Percentiles rank a stretch among this genome's conserved stretches.
phyloP scores from a whole-genome alignment of 1,140 invertebrate species.

The Daktulosphaira vitifoliae region DNA sequence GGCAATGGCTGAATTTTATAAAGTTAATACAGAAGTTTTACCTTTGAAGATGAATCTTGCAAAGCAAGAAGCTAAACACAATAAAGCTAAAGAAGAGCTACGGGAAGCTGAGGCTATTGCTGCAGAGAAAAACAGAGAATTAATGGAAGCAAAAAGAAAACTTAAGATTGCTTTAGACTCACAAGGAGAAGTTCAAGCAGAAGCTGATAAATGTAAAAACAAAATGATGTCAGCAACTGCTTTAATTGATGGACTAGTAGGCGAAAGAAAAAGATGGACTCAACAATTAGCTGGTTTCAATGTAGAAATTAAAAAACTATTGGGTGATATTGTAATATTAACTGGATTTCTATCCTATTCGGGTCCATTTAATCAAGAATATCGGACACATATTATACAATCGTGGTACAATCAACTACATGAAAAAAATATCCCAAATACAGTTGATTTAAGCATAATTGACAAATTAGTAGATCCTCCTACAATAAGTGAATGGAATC shows the following conservation, averaged over 20 bases:
- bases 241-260: slow-evolving; percentile 72
- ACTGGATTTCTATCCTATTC: slow-evolving; percentile 84
- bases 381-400: slow-evolving; percentile 40
- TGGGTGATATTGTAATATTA: slow-evolving; percentile 78
- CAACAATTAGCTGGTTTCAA: slow-evolving; percentile 65
- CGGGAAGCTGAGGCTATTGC: slow-evolving; percentile 68
- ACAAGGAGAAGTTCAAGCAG: slow-evolving; percentile 61
- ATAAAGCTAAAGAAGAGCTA: slow-evolving; percentile 66
- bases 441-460: slow-evolving; percentile 61
- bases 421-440: slow-evolving; percentile 64
- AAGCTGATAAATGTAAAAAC: slow-evolving; percentile 77
- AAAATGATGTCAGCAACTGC: slow-evolving; percentile 82
- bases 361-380: slow-evolving; percentile 57
- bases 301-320: slow-evolving; percentile 65
- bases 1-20: slow-evolving; percentile 87
- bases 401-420: slow-evolving; percentile 64
- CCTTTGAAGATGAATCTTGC: slow-evolving; percentile 72
- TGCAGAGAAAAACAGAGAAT: slow-evolving; percentile 64
- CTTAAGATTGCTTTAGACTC: slow-evolving; percentile 61
- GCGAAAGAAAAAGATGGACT: slow-evolving; percentile 81
- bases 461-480: slow-evolving; percentile 72
- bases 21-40: slow-evolving; percentile 72
- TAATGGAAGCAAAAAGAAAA: slow-evolving; percentile 66
- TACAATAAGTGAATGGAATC: slow-evolving; percentile 48
- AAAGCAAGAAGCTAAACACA: neutral